phyloP scores from a whole-genome alignment of 2,888 invertebrate species.

The Lasius fuliginosus region DNA sequence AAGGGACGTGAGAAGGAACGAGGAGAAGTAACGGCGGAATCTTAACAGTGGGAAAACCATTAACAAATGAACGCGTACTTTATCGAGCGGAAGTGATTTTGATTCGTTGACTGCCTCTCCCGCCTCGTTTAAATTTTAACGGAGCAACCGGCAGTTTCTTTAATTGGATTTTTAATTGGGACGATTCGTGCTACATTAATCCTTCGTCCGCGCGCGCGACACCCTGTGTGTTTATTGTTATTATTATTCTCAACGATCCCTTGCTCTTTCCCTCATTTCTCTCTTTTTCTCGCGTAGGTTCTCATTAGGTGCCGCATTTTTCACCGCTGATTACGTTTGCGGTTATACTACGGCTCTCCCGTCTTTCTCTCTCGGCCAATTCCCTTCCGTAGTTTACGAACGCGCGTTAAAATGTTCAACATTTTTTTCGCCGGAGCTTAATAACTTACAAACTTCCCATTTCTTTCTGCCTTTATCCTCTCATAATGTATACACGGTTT shows the following conservation, averaged over 20 bases:
- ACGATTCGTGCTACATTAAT: slow-evolving; percentile 84
- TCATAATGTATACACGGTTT: slow-evolving; percentile 50
- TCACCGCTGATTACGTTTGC: slow-evolving; percentile 62
- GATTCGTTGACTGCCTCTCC: slow-evolving; percentile 78
- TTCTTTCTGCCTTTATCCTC: slow-evolving; percentile 38
- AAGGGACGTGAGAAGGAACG: slow-evolving; percentile 58
- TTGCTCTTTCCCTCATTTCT: background rate
- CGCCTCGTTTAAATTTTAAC: slow-evolving; percentile 82
- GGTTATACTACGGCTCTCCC: slow-evolving; percentile 32
- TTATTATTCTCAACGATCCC: slow-evolving; percentile 68
- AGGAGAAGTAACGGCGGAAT: slow-evolving; percentile 59
- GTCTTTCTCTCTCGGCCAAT: slow-evolving; percentile 49
- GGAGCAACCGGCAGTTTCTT: slow-evolving; percentile 78
- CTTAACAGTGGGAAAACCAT: slow-evolving; percentile 76
- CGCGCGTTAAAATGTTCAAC: slow-evolving; percentile 50
- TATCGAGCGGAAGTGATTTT: slow-evolving; percentile 85
- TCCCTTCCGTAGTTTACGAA: slow-evolving; percentile 42
- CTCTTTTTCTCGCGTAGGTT: slow-evolving; percentile 48
- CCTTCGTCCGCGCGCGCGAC: slow-evolving; percentile 61
- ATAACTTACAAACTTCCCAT: slow-evolving; percentile 51
- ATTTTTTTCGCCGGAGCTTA: slow-evolving; percentile 42
- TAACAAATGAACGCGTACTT: slow-evolving; percentile 85
- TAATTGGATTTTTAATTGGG: slow-evolving; percentile 86
- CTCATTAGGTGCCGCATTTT: slow-evolving; percentile 62
- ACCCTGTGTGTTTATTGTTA: slow-evolving; percentile 71